Percentiles rank a stretch among this genome's conserved stretches.
Conservation (phyloP, 2,113 vertebrate genomes). For the Strigops habroptila region DNA sequence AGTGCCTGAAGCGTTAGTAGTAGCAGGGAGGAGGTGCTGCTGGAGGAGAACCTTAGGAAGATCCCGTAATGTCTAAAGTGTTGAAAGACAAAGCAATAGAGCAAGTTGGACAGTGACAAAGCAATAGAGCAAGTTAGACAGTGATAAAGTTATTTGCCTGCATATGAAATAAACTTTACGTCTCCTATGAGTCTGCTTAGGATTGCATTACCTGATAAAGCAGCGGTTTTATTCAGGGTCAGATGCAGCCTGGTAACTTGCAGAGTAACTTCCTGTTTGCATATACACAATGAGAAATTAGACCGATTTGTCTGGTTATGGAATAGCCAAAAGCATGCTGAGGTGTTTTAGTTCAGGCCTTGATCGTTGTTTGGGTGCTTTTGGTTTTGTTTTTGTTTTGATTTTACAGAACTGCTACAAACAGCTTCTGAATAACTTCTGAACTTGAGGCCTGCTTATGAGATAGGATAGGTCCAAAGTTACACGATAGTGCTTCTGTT, state of each 20-base stretch:
- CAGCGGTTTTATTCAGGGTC: neutral
- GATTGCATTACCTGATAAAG: neutral
- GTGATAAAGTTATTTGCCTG: slow-evolving; percentile 13
- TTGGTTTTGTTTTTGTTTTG: neutral
- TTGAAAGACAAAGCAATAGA: slow-evolving; percentile 18
- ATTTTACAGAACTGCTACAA: neutral
- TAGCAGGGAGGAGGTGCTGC: neutral
- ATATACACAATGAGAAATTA: neutral
- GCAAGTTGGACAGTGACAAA: neutral
- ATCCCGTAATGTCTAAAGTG: neutral
- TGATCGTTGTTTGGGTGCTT: neutral
- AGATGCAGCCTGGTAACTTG: neutral
- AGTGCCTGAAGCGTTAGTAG: neutral
- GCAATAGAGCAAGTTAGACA: neutral
- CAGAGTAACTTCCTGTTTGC: neutral
- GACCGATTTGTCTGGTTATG: neutral
- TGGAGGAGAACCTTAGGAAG: neutral
- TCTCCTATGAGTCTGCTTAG: neutral
- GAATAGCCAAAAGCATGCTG: neutral
- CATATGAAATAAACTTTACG: neutral
- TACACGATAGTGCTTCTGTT: neutral
- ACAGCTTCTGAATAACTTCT: neutral
- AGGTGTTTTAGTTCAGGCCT: neutral
- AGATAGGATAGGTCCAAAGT: neutral
- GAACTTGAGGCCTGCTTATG: neutral